Base-by-base conservation (phyloP, 1,140 invertebrate genomes). In the Plectrocnemia conspersa region DNA sequence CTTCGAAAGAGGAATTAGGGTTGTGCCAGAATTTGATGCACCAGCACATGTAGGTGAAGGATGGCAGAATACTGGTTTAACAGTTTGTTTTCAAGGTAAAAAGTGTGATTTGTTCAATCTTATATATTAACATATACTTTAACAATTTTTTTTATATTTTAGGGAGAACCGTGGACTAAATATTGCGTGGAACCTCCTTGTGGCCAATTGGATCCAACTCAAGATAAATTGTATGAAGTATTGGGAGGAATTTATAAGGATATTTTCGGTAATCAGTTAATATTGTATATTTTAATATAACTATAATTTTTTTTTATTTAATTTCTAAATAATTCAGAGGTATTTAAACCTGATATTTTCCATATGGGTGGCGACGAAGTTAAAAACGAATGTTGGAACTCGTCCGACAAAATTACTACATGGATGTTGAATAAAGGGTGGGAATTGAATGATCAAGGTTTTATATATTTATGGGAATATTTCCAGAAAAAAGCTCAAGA, bases 331-430 rank as follows among this genome's bases (percentile, higher is more conserved):
- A n/a, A 23, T 71, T 27, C 74, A 65, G 75, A 80, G 3, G 65
- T 77, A 27, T 88, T 89, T 63, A 55, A 80, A 18, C 80, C 86
- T 0, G 87, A 89, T 63, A 71, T 92, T 0, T 92, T 92, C 67
- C 90, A 93, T 63, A 91, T 92, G 88, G 90, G 90, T 19, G 90
- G 89, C 0, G 89, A 92, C 64, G 89, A 93, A 66, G 88, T 89
- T 0, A 83, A 79, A 35, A 68, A 84, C 11, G 70, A 74, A 21
- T 92, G 89, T 64, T 93, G 90, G 90, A 89, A 87, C 62, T 78
- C 80, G 2, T 84, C 82, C 0, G 61, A 67, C 5, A 68, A 71
- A 13, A 86, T 93, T 59, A 77, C 73, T 27, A 66, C 81, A 3
- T 90, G 85, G 80, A 88, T 93, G 85, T 29, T 68, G 42, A 70